Evolutionary conservation across 1,140 invertebrate genomes (phyloP), one percentile per base, ranked within the genome.

Genomic region (Micrasema longulum): DNA sequence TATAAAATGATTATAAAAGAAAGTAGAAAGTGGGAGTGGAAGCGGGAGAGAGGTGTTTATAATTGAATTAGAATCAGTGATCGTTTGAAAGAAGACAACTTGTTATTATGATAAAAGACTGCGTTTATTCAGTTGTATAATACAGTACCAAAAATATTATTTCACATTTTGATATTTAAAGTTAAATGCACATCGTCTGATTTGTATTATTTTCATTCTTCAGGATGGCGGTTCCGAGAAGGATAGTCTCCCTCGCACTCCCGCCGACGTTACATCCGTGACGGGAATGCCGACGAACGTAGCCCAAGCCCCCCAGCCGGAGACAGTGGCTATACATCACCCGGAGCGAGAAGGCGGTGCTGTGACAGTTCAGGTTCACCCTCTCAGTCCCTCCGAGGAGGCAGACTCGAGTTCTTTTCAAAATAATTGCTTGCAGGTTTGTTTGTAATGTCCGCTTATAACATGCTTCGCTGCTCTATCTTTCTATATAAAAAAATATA

Each of bases 191-290:
- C n/a, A n/a, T n/a, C n/a, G n/a, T n/a, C n/a, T n/a, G n/a, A n/a
- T n/a, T n/a, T n/a, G n/a, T n/a, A n/a, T n/a, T n/a, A n/a, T n/a
- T n/a, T n/a, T n/a, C n/a, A n/a, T n/a, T n/a, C n/a, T 78, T 70
- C 83, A 83, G 72, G 83, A 77, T 78, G 79, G 79, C 76, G 76
- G 78, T 69, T 85, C 80, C 71, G 89, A 90, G 75, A 89, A 91
- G 76, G 87, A 88, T 43, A 91, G 89, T 77, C 88, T 89, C 7
- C 89, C 90, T 5, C 84, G 85, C 76, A 88, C 88, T 22, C 87
- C 88, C 18, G 87, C 86, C 5, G 88, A 89, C 74, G 82, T 78
- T 0, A 80, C 80, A 18, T 83, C 84, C 23, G 80, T 88, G 22
- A 85, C 84, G 12, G 83, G 82, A 38, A 87, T 89, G 86, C 87